Evolutionary conservation across 2,888 invertebrate genomes (phyloP), one percentile per base, ranked within the genome.

Genomic region (Leptinotarsa rubiginosa): DNA sequence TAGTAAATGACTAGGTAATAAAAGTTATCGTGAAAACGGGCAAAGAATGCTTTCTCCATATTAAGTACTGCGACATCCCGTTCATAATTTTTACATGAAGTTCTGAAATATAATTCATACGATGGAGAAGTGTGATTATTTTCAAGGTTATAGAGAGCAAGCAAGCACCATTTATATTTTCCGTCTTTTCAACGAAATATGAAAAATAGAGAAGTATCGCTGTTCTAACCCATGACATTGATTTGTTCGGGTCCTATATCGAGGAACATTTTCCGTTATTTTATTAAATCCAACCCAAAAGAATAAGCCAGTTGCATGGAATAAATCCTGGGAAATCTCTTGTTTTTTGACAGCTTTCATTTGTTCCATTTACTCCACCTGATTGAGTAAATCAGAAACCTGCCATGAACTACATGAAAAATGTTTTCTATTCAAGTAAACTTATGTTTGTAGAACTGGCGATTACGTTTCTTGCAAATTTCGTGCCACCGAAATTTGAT

Each of bases 381-480:
- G 82, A 83, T 84, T 81, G 83, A 82, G 80, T 83, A 83, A 83
- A 84, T 83, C 83, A 83, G 79, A 83, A 83, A 82, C 81, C 83
- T 71, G 62, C 68, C 69, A 64, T 25, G 52, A 31, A 69, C 65
- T 69, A 50, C 50, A 65, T 69, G 72, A 69, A 72, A 75, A 59
- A 62, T 62, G 62, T 62, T 62, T 41, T 62, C 20, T 62, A 16
- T 62, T 41, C n/a, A 31, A 62, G 31, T 31, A n/a, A 31, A 41
- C 41, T 41, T 41, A 31, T 25, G 41, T 62, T 62, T 31, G n/a
- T 4, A 62, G 25, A 62, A 62, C 31, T 62, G 31, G 16, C 62
- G 62, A 62, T 62, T 62, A 62, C 59, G n/a, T 31, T 62, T 31
- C n/a, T 41, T 62, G 18, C 16, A 56, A 22, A 56, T 56, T 56